Evolutionary conservation across 2,888 invertebrate genomes (phyloP).

Genomic region (Eupithecia tripunctaria): DNA sequence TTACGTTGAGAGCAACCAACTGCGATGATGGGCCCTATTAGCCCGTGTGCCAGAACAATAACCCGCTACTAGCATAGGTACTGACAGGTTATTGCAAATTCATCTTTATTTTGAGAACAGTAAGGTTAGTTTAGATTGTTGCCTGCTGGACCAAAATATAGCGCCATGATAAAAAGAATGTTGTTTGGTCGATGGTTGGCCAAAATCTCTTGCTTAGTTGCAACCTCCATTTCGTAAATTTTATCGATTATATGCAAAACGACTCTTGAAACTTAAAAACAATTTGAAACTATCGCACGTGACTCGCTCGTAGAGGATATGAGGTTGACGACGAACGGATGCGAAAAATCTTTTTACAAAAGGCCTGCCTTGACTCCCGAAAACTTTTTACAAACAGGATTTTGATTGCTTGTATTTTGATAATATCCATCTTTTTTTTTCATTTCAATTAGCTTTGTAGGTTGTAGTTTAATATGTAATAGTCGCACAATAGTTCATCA

Average conservation of each 20-base stretch:
- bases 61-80: conserved; percentile 12
- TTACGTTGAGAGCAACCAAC: conserved; percentile 33
- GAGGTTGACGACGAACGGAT: neutral
- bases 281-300: neutral
- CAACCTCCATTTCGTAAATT: neutral
- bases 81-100: neutral
- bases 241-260: neutral
- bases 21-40: conserved; percentile 35
- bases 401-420: too few relatives aligned
- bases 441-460: too few relatives aligned
- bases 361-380: neutral
- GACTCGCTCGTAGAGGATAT: neutral
- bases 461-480: too few relatives aligned
- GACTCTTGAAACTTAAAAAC: neutral
- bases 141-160: neutral
- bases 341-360: neutral
- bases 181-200: neutral
- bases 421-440: too few relatives aligned
- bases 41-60: conserved; percentile 16
- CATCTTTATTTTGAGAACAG: neutral
- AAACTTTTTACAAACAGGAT: neutral
- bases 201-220: neutral
- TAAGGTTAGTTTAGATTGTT: neutral
- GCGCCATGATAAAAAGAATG: neutral
- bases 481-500: too few relatives aligned